phyloP scores from a whole-genome alignment of 1,140 invertebrate species.

The Drosophila rhopaloa region DNA sequence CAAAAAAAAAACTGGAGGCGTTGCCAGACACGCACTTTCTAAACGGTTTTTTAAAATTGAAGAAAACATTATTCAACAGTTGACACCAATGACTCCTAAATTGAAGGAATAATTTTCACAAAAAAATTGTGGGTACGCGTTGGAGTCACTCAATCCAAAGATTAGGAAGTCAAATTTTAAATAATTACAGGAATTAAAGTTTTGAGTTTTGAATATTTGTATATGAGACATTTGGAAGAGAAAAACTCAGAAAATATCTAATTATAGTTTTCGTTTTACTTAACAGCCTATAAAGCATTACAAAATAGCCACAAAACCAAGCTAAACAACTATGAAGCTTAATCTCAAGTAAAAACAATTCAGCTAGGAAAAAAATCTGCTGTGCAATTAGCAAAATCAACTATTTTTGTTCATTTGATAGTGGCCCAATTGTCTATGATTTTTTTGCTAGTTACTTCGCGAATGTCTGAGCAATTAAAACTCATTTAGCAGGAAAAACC shows the following conservation, averaged over 20 bases:
- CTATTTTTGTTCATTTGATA: slow-evolving; percentile 27
- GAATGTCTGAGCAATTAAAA: slow-evolving; percentile 60
- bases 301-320: neutral
- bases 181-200: too few species aligned
- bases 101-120: slow-evolving; percentile 28
- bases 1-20: slow-evolving; percentile 41
- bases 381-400: slow-evolving; percentile 54
- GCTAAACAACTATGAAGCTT: neutral
- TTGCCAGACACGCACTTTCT: slow-evolving; percentile 46
- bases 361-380: slow-evolving; percentile 23
- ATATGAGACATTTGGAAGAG: neutral
- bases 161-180: neutral
- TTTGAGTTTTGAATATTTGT: too few species aligned
- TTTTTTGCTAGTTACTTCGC: slow-evolving; percentile 35
- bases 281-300: too few species aligned
- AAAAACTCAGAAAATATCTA: too few species aligned
- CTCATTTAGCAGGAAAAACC: slow-evolving; percentile 39
- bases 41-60: slow-evolving; percentile 36
- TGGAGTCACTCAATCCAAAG: slow-evolving; percentile 23
- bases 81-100: slow-evolving; percentile 33
- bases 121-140: slow-evolving; percentile 1
- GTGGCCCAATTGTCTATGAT: slow-evolving; percentile 35
- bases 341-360: slow-evolving; percentile 22
- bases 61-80: slow-evolving; percentile 36
- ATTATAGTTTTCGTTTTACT: too few species aligned